phyloP scores from a whole-genome alignment of 2,888 invertebrate genomes.

The Bembecia ichneumoniformis region DNA sequence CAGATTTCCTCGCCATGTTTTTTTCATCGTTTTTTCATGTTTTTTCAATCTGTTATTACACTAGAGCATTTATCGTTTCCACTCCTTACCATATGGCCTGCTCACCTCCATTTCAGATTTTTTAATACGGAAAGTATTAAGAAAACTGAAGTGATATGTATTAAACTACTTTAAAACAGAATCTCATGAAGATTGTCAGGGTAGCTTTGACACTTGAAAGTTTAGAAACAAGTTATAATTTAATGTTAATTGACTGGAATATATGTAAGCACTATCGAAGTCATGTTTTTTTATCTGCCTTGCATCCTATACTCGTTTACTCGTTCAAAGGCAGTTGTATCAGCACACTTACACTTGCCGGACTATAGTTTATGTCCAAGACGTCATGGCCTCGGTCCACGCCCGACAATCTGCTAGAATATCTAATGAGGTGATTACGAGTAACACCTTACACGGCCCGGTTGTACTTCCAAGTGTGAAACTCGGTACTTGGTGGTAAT shows the following conservation, averaged over 20 bases:
- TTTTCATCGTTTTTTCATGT: too few species aligned
- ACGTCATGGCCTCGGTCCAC: not conserved
- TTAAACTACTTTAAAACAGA: too few species aligned
- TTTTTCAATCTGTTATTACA: too few species aligned
- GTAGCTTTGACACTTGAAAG: not conserved
- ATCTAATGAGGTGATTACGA: conserved; percentile 10
- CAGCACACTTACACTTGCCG: not conserved
- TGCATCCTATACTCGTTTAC: not conserved
- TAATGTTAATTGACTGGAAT: conserved; percentile 16
- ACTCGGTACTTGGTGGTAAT: not conserved
- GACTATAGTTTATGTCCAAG: not conserved
- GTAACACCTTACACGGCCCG: conserved; percentile 4
- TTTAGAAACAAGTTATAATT: conserved; percentile 9
- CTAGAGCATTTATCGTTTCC: too few species aligned
- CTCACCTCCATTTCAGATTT: too few species aligned
- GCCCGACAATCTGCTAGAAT: conserved; percentile 3
- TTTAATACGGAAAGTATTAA: too few species aligned
- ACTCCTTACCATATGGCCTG: too few species aligned
- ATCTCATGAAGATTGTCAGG: too few species aligned
- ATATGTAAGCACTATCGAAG: conserved; percentile 21
- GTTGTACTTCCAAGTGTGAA: not conserved
- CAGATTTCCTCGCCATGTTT: too few species aligned
- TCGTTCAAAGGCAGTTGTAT: not conserved
- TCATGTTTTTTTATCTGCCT: not conserved
- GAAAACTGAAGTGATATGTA: too few species aligned